Evolutionary conservation across 2,888 invertebrate species (phyloP).

Genomic region (Liopterus haemorrhoidalis): DNA sequence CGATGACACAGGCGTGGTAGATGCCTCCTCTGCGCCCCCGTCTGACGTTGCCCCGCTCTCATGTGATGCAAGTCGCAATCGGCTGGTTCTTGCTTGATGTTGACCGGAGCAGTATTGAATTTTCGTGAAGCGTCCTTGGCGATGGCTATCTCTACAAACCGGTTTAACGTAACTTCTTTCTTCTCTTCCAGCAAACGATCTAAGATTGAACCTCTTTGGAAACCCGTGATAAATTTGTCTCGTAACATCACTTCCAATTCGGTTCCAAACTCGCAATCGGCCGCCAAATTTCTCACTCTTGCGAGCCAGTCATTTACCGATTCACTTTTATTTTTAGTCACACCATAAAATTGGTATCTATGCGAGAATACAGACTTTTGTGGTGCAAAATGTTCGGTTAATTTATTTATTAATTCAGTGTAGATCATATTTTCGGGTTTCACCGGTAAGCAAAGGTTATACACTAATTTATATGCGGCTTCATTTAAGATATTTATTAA

Average conservation of each 20-base stretch:
- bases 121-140: slow-evolving; percentile 19
- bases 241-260: slow-evolving; percentile 23
- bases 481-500: slow-evolving; percentile 30
- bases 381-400: slow-evolving; percentile 27
- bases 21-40: background rate
- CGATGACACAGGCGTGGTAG: too few relatives aligned
- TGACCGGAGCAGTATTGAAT: background rate
- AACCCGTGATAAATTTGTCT: slow-evolving; percentile 30
- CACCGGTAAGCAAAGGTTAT: slow-evolving; percentile 24
- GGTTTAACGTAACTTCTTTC: slow-evolving; percentile 2
- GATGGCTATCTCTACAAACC: background rate
- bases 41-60: background rate
- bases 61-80: too few relatives aligned
- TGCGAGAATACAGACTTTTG: slow-evolving; percentile 21
- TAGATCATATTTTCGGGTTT: slow-evolving; percentile 27
- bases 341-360: slow-evolving; percentile 29
- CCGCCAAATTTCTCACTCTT: slow-evolving; percentile 26
- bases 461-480: slow-evolving; percentile 30
- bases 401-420: slow-evolving; percentile 20
- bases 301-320: slow-evolving; percentile 29
- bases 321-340: slow-evolving; percentile 25
- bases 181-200: slow-evolving; percentile 27
- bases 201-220: slow-evolving; percentile 22
- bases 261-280: slow-evolving; percentile 29
- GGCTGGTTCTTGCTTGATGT: slow-evolving; percentile 8